Evolutionary conservation across 2,113 vertebrate genomes (phyloP), one percentile per base, ranked within the genome.

Genomic region (Nanorana parkeri): DNA sequence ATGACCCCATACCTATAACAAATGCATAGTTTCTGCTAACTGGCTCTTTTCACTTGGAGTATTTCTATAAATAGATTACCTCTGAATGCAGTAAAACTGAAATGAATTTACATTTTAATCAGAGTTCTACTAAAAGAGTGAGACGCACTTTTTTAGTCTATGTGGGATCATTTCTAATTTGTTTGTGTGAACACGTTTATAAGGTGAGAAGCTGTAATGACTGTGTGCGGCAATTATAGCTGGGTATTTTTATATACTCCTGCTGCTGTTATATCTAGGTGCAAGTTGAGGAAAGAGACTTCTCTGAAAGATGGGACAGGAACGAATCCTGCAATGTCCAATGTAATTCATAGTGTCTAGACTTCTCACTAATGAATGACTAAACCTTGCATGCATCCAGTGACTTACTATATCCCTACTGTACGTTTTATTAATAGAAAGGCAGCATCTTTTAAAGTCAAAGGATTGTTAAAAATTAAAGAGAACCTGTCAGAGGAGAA

Each of bases 181-280:
- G 61, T 66, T 66, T 64, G 75, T 65, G 75, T 65, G 58, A 77
- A 55, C 17, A 47, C 47, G 41, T 28, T 78, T 17, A 52, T 65
- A 66, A 78, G 24, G 60, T 78, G 75, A 51, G 61, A 77, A 29
- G 17, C 41, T 66, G 24, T 55, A 66, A 78, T 66, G 41, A 29
- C 75, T 29, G 61, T 21, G n/a, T 32, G 41, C 20, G 15, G 36
- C 61, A 78, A 66, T 78, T 28, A 28, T n/a, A 55, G 3, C 23
- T 54, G 5, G 47, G 26, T 51, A 26, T 65, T 41, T 64, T 77
- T 65, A 54, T 54, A 52, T 66, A 52, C 47, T 15, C 41, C 16
- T 0, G 2, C 41, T 52, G 21, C 32, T 51, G 74, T 52, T 77
- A 77, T 63, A 64, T 26, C 54, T 71, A 71, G 68, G 54, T 8